A percentile compares a stretch with the other conserved stretches of the same genome.
These are phyloP conservation scores for Nyleta sp. DNA, from an alignment of 2,888 invertebrate genomes.

Conservation along the genomic window DNA sequence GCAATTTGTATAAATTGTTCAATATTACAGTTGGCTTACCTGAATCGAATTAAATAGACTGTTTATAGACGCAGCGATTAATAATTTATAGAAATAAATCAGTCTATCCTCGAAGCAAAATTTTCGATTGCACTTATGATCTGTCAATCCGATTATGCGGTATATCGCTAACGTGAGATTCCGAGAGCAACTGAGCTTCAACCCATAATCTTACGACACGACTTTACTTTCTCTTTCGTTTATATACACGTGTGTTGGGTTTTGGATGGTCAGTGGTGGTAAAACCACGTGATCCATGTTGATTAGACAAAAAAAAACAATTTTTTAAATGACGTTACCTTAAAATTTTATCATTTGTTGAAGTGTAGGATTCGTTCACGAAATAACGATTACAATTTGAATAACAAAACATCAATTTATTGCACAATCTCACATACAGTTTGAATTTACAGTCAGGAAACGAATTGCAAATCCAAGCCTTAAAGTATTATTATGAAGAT, in stretches of 20 bases:
- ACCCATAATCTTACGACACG: conserved; percentile 42
- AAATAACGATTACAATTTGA: no score
- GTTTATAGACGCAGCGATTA: not conserved
- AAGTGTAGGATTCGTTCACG: no score
- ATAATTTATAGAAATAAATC: conserved; percentile 12
- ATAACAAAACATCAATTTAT: no score
- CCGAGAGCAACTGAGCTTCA: conserved; percentile 28
- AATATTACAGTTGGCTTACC: conserved; percentile 3
- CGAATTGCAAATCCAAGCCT: no score
- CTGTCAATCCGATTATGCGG: conserved; percentile 19
- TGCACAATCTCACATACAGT: no score
- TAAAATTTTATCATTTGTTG: no score
- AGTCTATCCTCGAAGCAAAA: conserved; percentile 1
- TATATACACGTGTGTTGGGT: conserved; percentile 15
- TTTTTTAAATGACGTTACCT: no score
- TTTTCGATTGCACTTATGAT: conserved; percentile 9
- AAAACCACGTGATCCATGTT: conserved; percentile 2
- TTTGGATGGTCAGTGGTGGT: conserved; percentile 25
- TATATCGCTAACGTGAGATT: conserved; percentile 27
- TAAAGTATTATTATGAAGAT: no score
- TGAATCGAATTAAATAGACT: not conserved
- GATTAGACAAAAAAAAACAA: no score
- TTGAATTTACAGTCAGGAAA: no score
- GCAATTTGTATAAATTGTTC: no score
- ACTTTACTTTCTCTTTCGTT: conserved; percentile 54